Evolutionary conservation across 2,888 invertebrate species (phyloP).

Genomic region (Polyommatus icarus): DNA sequence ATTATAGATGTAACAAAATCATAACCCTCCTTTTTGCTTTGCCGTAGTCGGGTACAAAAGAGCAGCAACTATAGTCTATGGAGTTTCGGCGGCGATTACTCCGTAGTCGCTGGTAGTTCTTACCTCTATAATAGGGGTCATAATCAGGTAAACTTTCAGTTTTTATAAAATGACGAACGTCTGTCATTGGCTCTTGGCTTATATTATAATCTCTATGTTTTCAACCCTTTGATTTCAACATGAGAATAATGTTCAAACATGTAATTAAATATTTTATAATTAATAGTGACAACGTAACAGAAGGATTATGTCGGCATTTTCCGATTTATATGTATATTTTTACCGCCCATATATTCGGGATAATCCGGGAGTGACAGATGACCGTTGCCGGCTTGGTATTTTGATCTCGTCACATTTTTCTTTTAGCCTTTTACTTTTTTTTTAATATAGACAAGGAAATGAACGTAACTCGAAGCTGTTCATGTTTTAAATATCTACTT

Average conservation of each 20-base stretch:
- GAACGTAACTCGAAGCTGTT: not conserved
- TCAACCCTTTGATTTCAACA: not conserved
- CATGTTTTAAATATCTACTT: too few species aligned
- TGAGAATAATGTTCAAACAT: not conserved
- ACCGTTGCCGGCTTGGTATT: slow-evolving; percentile 15
- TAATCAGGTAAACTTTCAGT: too few species aligned
- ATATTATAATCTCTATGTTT: not conserved
- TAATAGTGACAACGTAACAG: not conserved
- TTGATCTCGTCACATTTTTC: slow-evolving; percentile 19
- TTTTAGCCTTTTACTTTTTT: not conserved
- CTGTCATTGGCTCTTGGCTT: too few species aligned
- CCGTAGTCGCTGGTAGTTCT: too few species aligned
- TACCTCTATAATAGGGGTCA: too few species aligned
- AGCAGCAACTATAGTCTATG: too few species aligned
- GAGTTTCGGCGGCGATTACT: too few species aligned
- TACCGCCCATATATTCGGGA: not conserved
- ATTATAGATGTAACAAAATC: too few species aligned
- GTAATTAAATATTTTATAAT: not conserved
- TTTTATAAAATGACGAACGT: too few species aligned
- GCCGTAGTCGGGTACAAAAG: too few species aligned
- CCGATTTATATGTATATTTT: slow-evolving; percentile 12
- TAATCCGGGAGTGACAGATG: slow-evolving; percentile 27
- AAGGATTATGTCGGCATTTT: not conserved
- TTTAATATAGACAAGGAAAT: not conserved
- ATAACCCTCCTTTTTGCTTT: too few species aligned